Conservation (phyloP, 2,888 invertebrate genomes). For the Baccha elongata region DNA sequence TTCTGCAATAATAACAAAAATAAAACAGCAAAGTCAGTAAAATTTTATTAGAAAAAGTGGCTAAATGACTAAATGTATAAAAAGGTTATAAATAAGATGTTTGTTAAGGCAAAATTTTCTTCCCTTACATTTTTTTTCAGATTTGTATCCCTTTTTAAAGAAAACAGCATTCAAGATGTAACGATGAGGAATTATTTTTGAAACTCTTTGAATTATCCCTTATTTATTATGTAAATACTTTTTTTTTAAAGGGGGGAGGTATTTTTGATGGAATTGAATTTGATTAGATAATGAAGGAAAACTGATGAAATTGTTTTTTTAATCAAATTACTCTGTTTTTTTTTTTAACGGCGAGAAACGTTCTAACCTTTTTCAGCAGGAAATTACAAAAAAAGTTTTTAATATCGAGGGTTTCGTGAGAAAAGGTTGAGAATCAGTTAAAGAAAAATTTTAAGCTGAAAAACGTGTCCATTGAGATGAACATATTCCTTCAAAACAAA, state of each 20-base stretch:
- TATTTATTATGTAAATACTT: constrained; percentile 48
- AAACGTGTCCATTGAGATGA: too few relatives aligned
- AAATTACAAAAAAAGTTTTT: too few relatives aligned
- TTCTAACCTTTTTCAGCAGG: too few relatives aligned
- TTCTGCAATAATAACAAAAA: constrained; percentile 77
- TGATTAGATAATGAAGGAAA: neutral
- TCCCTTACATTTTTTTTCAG: neutral
- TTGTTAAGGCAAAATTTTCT: constrained; percentile 1
- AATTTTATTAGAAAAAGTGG: constrained; percentile 15
- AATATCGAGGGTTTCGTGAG: too few relatives aligned
- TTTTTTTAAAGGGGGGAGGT: constrained; percentile 16
- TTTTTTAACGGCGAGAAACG: too few relatives aligned
- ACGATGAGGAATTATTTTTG: constrained; percentile 6
- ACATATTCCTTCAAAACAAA: too few relatives aligned
- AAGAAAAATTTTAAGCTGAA: too few relatives aligned
- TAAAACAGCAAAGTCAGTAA: constrained; percentile 1
- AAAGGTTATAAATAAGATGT: constrained; percentile 7
- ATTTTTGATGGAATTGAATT: neutral
- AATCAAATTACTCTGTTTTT: neutral
- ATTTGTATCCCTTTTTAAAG: neutral
- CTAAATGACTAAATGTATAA: constrained; percentile 19
- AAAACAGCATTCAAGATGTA: neutral
- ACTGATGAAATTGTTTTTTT: neutral
- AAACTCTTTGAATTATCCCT: constrained; percentile 1
- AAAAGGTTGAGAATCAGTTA: too few relatives aligned